A percentile compares a stretch with the other conserved stretches of the same genome.
phyloP scores from a whole-genome alignment of 2,113 vertebrate genomes.

The Rallus limicola region DNA sequence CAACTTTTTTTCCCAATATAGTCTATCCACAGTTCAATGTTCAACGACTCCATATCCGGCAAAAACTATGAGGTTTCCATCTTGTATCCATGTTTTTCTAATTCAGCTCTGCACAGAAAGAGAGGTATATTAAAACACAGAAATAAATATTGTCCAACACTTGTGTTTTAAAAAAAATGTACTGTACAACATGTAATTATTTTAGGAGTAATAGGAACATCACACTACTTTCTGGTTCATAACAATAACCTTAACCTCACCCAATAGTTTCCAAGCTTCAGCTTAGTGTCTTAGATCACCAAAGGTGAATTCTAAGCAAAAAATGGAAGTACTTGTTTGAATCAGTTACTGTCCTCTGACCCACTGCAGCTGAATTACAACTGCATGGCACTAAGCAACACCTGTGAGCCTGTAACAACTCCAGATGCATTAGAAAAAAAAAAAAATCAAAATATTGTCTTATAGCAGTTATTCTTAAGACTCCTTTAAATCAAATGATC shows the following conservation, averaged over 20 bases:
- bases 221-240: not conserved
- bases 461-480: not conserved
- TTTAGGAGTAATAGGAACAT: not conserved
- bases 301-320: not conserved
- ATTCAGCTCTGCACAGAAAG: constrained; percentile 86
- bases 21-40: constrained; percentile 62
- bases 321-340: not conserved
- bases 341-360: not conserved
- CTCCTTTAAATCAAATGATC: not conserved
- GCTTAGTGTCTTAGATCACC: not conserved
- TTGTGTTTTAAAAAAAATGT: not conserved
- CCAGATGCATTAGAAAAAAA: not conserved
- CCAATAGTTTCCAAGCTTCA: not conserved
- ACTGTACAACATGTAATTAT: not conserved
- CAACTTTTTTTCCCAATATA: not conserved
- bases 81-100: constrained; percentile 99
- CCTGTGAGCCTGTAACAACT: not conserved
- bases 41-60: constrained; percentile 20
- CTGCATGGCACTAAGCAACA: not conserved
- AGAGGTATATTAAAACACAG: not conserved
- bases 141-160: not conserved
- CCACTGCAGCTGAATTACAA: not conserved
- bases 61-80: constrained; percentile 95
- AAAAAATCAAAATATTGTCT: not conserved
- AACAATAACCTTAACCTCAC: not conserved